Evolutionary conservation across 2,797 vertebrate species (phyloP).

Genomic region (Amazona ochrocephala): DNA sequence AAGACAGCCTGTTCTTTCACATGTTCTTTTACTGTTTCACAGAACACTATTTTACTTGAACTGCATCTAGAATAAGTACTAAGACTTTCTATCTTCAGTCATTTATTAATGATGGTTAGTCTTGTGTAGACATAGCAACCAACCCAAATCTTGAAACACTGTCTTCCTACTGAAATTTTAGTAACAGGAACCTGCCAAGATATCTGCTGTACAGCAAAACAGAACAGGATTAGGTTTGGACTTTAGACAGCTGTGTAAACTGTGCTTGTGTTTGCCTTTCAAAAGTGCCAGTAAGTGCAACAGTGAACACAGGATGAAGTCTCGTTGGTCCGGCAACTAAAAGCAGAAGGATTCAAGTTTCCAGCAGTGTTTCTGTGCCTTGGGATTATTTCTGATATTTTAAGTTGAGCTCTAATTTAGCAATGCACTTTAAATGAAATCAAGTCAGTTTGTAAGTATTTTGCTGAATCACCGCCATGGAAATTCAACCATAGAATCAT

Average conservation of each 20-base stretch:
- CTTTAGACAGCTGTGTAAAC: constrained; percentile 65
- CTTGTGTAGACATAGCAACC: constrained; percentile 5
- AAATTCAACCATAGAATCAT: background rate
- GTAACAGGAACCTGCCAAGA: constrained; percentile 32
- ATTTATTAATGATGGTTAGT: background rate
- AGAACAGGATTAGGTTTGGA: constrained; percentile 46
- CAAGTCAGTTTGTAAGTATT: background rate
- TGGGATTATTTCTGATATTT: constrained; percentile 20
- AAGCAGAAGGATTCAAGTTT: constrained; percentile 9
- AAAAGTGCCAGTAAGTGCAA: constrained; percentile 26
- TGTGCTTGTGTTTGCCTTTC: constrained; percentile 52
- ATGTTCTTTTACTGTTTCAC: background rate
- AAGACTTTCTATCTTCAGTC: background rate
- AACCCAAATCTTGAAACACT: constrained; percentile 32
- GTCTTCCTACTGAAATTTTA: constrained; percentile 17
- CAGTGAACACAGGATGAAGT: background rate
- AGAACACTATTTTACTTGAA: background rate
- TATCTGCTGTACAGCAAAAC: background rate
- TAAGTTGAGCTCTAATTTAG: background rate
- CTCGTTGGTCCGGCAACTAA: background rate
- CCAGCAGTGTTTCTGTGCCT: background rate
- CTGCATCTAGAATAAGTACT: background rate
- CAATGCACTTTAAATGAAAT: constrained; percentile 26
- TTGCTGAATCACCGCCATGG: background rate
- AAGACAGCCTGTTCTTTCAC: constrained; percentile 40